Percentiles rank a stretch among this genome's conserved stretches.
phyloP scores from a whole-genome alignment of 2,113 vertebrate species.

The Ophiodon elongatus region DNA sequence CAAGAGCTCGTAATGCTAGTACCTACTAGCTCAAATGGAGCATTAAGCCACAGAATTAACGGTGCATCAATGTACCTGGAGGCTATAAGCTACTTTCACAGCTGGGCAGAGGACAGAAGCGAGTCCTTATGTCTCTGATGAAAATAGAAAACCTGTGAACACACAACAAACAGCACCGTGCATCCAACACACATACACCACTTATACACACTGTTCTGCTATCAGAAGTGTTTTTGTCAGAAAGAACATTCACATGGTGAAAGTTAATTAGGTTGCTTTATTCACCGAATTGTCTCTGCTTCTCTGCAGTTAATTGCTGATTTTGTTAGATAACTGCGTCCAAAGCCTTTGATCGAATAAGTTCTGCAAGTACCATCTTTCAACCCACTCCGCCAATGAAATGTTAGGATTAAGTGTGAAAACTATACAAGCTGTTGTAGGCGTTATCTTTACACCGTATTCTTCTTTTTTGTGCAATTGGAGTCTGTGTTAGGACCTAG shows the following conservation, averaged over 20 bases:
- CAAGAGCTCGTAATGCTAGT: conserved; percentile 18
- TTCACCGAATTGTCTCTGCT: conserved; percentile 63
- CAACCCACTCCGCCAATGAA: neutral
- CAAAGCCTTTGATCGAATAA: conserved; percentile 52
- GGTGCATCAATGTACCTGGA: conserved; percentile 48
- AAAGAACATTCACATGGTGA: conserved; percentile 57
- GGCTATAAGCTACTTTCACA: conserved; percentile 52
- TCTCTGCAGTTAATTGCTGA: conserved; percentile 76
- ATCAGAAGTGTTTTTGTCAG: conserved; percentile 45
- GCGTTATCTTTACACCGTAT: neutral
- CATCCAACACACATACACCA: neutral
- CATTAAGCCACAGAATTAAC: conserved; percentile 57
- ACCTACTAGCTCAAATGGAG: conserved; percentile 16
- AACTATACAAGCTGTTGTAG: neutral
- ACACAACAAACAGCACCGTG: neutral
- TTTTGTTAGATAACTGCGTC: conserved; percentile 65
- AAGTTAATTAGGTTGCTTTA: conserved; percentile 73
- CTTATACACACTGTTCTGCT: conserved; percentile 21
- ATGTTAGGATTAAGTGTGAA: conserved; percentile 5
- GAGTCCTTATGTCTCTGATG: conserved; percentile 55
- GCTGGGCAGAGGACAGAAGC: conserved; percentile 47
- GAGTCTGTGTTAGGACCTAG: neutral
- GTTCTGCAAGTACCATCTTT: conserved; percentile 42
- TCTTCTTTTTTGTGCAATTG: neutral
- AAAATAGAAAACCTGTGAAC: conserved; percentile 42